A percentile compares a stretch with the other conserved stretches of the same genome.
phyloP scores from a whole-genome alignment of 2,797 vertebrate genomes.

The Tragelaphus oryx region DNA sequence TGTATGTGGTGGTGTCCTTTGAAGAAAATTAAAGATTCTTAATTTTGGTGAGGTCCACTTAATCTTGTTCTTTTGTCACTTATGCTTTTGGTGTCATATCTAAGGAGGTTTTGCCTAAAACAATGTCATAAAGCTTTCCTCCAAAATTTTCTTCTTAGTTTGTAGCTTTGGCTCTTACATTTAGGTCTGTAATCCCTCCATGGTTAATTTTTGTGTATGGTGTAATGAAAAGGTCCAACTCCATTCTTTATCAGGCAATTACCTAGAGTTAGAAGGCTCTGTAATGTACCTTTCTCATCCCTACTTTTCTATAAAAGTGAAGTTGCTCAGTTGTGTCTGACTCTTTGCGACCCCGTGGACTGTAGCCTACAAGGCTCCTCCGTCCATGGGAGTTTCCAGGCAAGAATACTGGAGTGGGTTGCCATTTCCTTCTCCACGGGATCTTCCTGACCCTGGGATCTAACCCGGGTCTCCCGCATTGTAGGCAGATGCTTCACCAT shows the following conservation, averaged over 20 bases:
- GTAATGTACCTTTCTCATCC: not conserved
- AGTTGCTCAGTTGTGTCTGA: not conserved
- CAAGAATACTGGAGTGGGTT: not conserved
- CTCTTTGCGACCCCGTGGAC: not conserved
- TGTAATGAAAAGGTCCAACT: not conserved
- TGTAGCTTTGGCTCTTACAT: not conserved
- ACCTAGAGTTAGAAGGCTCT: not conserved
- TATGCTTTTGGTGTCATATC: not conserved
- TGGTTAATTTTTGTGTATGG: not conserved
- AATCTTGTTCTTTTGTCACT: not conserved
- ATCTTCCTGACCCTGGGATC: not conserved
- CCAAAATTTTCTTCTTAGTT: not conserved
- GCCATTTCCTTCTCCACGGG: not conserved
- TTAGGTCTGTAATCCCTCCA: not conserved
- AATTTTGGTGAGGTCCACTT: not conserved
- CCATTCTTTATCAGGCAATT: not conserved
- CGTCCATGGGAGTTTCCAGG: not conserved
- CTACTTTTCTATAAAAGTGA: not conserved
- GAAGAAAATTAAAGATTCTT: not conserved
- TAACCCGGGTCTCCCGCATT: not conserved
- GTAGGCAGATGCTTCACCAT: not conserved
- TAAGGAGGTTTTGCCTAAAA: not conserved
- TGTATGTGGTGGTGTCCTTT: not conserved
- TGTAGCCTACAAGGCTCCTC: not conserved
- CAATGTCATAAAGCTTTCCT: not conserved